These are phyloP conservation scores for Tetranychus piercei DNA, from an alignment of 2,888 invertebrate species.

Conservation along the genomic window DNA sequence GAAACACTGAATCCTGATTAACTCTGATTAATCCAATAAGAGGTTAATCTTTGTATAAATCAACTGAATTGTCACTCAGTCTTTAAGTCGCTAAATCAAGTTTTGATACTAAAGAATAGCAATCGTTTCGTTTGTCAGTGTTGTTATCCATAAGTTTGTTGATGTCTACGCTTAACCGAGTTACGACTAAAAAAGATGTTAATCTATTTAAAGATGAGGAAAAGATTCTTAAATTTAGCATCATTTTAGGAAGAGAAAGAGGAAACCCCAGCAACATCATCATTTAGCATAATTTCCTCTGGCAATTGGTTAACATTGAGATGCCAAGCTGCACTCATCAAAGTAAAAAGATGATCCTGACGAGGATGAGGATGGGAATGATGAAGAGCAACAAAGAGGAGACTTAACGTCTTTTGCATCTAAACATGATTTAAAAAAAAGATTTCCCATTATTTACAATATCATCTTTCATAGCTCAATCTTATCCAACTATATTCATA, in stretches of 20 bases:
- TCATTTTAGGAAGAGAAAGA: not conserved
- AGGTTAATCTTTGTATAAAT: too few species aligned
- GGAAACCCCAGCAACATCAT: not conserved
- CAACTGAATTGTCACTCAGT: too few species aligned
- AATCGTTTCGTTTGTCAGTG: too few species aligned
- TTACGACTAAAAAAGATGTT: not conserved
- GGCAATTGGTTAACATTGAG: conserved; percentile 1
- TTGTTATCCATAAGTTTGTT: not conserved
- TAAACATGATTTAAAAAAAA: not conserved
- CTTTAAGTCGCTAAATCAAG: too few species aligned
- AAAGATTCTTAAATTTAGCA: not conserved
- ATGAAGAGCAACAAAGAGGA: not conserved
- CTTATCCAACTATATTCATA: too few species aligned
- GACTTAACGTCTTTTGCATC: not conserved
- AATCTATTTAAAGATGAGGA: not conserved
- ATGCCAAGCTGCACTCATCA: not conserved
- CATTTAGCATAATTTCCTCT: not conserved
- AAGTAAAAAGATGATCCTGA: not conserved
- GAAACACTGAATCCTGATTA: too few species aligned
- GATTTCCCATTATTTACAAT: too few species aligned
- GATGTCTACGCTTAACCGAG: not conserved
- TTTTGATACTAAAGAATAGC: too few species aligned
- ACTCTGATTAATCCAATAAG: too few species aligned
- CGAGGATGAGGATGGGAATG: not conserved
- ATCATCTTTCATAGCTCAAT: too few species aligned